A percentile compares a stretch with the other conserved stretches of the same genome.
Evolutionary conservation across 2,113 vertebrate genomes (phyloP).

Genomic region (Planiliza haematocheilus): DNA sequence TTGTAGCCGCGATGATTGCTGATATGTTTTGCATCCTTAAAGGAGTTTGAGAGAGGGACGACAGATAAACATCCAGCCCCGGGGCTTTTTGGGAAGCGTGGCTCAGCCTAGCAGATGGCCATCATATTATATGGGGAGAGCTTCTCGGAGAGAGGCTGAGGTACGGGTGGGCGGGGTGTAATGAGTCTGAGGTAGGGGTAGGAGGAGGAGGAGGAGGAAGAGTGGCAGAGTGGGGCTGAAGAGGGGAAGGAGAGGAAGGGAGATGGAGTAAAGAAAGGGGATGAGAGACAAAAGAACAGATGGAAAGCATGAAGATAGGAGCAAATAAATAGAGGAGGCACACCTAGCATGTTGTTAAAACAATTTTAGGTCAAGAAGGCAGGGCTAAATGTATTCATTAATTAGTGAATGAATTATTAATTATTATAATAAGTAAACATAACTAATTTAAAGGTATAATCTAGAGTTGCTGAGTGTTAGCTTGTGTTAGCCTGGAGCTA

Average conservation of each 20-base stretch:
- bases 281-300: background rate
- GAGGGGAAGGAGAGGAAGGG: constrained; percentile 14
- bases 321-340: background rate
- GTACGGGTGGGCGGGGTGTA: constrained; percentile 73
- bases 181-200: constrained; percentile 72
- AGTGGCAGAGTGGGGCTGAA: constrained; percentile 28
- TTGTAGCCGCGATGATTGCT: constrained; percentile 77
- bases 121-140: constrained; percentile 78
- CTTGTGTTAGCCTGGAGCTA: too few relatives aligned
- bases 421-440: too few relatives aligned
- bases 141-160: constrained; percentile 61
- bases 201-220: constrained; percentile 30
- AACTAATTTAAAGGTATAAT: too few relatives aligned
- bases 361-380: too few relatives aligned
- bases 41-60: constrained; percentile 74
- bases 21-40: constrained; percentile 82
- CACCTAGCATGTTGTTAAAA: too few relatives aligned
- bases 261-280: constrained; percentile 7
- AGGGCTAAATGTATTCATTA: too few relatives aligned
- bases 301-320: background rate
- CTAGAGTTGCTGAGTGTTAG: too few relatives aligned
- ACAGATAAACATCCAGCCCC: constrained; percentile 81
- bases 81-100: constrained; percentile 76
- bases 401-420: too few relatives aligned
- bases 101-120: constrained; percentile 84